Percentiles rank a stretch among this genome's conserved stretches.
These are phyloP conservation scores for Tortricodes alternella DNA, from an alignment of 2,888 invertebrate genomes.

Conservation along the genomic window DNA sequence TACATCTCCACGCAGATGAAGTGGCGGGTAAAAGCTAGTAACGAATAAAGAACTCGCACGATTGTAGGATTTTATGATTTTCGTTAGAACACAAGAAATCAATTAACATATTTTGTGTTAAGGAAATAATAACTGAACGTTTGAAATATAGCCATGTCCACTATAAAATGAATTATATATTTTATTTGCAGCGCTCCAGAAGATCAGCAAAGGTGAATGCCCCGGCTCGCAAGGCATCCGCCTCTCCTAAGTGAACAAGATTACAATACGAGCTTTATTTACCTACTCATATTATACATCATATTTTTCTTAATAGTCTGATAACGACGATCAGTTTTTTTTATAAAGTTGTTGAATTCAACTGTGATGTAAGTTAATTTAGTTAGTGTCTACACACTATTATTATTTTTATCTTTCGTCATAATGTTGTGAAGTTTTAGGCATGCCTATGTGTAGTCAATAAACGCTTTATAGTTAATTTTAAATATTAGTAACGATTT, in stretches of 20 bases:
- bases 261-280: conserved; percentile 6
- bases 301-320: background rate
- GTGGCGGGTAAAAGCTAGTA: no score
- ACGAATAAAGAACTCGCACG: no score
- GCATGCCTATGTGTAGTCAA: conserved; percentile 1
- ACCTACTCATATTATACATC: background rate
- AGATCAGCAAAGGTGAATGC: conserved; percentile 85
- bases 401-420: no score
- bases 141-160: no score
- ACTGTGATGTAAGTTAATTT: background rate
- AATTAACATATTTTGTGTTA: no score
- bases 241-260: conserved; percentile 75
- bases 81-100: no score
- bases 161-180: conserved; percentile 31
- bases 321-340: background rate
- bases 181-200: conserved; percentile 79
- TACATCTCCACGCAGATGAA: no score
- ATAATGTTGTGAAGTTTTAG: conserved; percentile 1
- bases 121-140: no score
- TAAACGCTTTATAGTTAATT: conserved; percentile 18
- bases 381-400: no score
- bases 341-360: background rate
- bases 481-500: background rate
- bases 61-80: no score
- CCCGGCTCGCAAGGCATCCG: conserved; percentile 84